Evolutionary conservation across 2,888 invertebrate species (phyloP), one percentile per base, ranked within the genome.

Genomic region (Dasysyrphus tricinctus): DNA sequence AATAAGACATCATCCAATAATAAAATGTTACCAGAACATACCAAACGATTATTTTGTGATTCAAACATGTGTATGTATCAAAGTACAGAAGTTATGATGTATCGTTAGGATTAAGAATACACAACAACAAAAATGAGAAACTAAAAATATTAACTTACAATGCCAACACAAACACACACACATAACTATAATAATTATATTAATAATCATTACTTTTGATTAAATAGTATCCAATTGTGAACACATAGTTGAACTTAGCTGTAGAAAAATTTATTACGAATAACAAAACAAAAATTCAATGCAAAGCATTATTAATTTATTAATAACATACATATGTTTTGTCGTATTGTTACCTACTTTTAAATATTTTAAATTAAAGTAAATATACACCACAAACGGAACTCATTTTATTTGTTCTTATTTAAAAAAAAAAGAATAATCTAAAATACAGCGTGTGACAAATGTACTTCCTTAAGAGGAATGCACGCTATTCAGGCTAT

Each of bases 31-130:
- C 97, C 97, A 12, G 96, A 97, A 91, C 96, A 96, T 91, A 96
- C 97, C 81, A 95, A 96, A 90, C 95, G 98, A 88, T 94, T 99
- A 86, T 94, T 99, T 75, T 97, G 98, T 91, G 99, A 99, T 93
- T 98, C 98, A 39, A 99, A 99, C 93, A 98, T 99, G 95, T 99
- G 99, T 93, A 97, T 99, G 96, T 99, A 99, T 94, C 97, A 98
- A 93, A 98, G 97, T 92, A 95, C 97, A 39, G 97, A 97, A 92
- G 96, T 98, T 89, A 96, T 97, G 95, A 97, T 97, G 97, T 98
- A 98, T 93, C 95, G 97, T 92, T 97, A 95, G 90, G 47, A 14
- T 0, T 29, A 65, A 47, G 42, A 24, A 34, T 32, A 59, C 16
- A 24, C 1, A 24, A 24, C 1, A 24, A 24, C 2, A 24, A 24